Evolutionary conservation across 2,113 vertebrate genomes (phyloP), one percentile per base, ranked within the genome.

Genomic region (Motacilla alba): DNA sequence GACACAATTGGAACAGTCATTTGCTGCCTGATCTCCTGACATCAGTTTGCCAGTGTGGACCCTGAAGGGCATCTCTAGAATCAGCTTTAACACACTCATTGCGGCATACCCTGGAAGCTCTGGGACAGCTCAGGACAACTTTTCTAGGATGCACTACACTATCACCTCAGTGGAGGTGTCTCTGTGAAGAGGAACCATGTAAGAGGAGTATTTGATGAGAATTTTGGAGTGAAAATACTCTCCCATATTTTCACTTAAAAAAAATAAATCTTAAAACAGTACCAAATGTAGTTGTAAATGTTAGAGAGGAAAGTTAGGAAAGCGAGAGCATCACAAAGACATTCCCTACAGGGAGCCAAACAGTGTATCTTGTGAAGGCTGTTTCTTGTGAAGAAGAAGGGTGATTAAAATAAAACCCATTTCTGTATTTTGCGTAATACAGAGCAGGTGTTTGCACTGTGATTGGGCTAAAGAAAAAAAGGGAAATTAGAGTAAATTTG

Each of bases 251-350:
- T 77, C 44, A 35, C 20, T 20, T 69, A 15, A 23, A 75, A 74
- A 73, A 69, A 3, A 24, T 22, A 5, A 31, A 55, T 12, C 18
- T 67, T 64, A 23, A 56, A 86, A 5, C 9, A 43, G 16, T 17
- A 60, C 56, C 20, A 44, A 49, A 49, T 0, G 0, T 23, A 16
- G 17, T 11, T 3, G 0, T 31, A 30, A 60, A 27, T 26, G 13
- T 27, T 73, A 30, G 17, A 44, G 37, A 52, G 15, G 15, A 20
- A 27, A 67, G 14, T 60, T n/a, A 24, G 44, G 41, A 46, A 85
- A 59, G 24, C 19, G 12, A 33, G 9, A 55, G 5, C 28, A 43
- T 39, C 1, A 2, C 47, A 46, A 26, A 78, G 30, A 55, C 6
- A n/a, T 39, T 41, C 22, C 24, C 24, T 4, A 0, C 26, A 39